Conservation (phyloP, 1,140 invertebrate species). For the Hylaeus anthracinus region DNA sequence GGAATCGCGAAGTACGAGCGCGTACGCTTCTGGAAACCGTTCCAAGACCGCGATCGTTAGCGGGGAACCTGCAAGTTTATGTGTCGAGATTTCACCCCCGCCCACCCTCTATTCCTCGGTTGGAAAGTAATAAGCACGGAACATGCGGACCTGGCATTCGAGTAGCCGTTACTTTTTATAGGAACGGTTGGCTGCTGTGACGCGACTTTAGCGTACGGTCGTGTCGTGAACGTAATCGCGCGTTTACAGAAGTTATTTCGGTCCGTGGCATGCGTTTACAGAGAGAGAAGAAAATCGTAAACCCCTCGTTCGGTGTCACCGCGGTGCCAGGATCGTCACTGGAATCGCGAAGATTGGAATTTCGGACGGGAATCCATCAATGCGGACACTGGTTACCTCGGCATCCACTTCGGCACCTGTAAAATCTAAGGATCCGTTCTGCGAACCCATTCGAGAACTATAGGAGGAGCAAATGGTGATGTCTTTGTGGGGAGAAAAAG, state of each 20-base stretch:
- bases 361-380: slow-evolving; percentile 1
- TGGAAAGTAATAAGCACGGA: slow-evolving; percentile 39
- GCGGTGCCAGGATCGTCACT: too few species aligned
- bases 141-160: slow-evolving; percentile 19
- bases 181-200: slow-evolving; percentile 6
- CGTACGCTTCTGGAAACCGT: slow-evolving; percentile 20
- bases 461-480: too few species aligned
- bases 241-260: slow-evolving; percentile 28
- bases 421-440: background rate
- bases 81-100: slow-evolving; percentile 24
- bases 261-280: background rate
- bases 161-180: slow-evolving; percentile 54
- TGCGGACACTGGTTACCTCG: background rate
- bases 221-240: slow-evolving; percentile 5
- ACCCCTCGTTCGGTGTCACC: background rate
- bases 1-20: slow-evolving; percentile 10
- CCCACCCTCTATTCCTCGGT: background rate
- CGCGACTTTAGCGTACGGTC: slow-evolving; percentile 31
- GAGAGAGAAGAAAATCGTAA: background rate
- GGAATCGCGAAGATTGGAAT: background rate
- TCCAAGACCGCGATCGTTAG: slow-evolving; percentile 43
- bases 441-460: background rate
- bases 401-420: background rate
- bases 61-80: slow-evolving; percentile 40
- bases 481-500: background rate